Evolutionary conservation across 2,797 vertebrate species (phyloP).

Genomic region (Acanthurus lineatus): DNA sequence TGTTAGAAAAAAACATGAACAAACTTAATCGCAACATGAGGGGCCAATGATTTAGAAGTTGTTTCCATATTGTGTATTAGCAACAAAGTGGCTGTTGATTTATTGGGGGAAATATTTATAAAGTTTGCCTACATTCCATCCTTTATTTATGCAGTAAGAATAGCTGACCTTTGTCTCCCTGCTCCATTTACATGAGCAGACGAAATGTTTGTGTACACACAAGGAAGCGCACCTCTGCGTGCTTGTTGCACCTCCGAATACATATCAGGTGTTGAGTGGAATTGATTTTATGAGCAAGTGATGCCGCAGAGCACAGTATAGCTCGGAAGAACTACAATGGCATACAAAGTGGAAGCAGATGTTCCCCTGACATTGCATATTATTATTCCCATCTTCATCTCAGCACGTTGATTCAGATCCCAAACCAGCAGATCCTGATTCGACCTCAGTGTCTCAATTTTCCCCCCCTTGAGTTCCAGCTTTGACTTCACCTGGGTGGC

Average conservation of each 20-base stretch:
- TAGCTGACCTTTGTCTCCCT: slow-evolving; percentile 48
- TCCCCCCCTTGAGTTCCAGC: slow-evolving; percentile 14
- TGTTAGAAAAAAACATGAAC: neutral
- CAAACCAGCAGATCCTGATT: slow-evolving; percentile 43
- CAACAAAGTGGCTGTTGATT: neutral
- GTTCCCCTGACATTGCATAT: slow-evolving; percentile 61
- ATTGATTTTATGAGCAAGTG: slow-evolving; percentile 69
- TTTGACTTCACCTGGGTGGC: slow-evolving; percentile 53
- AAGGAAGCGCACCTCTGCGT: slow-evolving; percentile 20
- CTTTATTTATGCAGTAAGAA: slow-evolving; percentile 6
- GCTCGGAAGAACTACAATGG: slow-evolving; percentile 30
- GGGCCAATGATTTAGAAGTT: neutral
- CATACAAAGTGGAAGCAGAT: slow-evolving; percentile 68
- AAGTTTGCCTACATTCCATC: neutral
- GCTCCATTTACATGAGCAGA: slow-evolving; percentile 36
- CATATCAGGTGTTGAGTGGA: slow-evolving; percentile 59
- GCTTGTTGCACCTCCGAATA: slow-evolving; percentile 47
- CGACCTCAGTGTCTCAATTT: slow-evolving; percentile 37
- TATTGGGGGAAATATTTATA: neutral
- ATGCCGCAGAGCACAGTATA: slow-evolving; percentile 38
- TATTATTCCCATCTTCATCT: slow-evolving; percentile 56
- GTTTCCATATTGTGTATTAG: neutral
- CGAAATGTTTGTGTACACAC: slow-evolving; percentile 38
- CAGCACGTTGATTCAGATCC: slow-evolving; percentile 42
- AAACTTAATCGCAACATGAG: neutral